A percentile compares a stretch with the other conserved stretches of the same genome.
Conservation (phyloP, 2,113 vertebrate species). For the Sinocyclocheilus anshuiensis region DNA sequence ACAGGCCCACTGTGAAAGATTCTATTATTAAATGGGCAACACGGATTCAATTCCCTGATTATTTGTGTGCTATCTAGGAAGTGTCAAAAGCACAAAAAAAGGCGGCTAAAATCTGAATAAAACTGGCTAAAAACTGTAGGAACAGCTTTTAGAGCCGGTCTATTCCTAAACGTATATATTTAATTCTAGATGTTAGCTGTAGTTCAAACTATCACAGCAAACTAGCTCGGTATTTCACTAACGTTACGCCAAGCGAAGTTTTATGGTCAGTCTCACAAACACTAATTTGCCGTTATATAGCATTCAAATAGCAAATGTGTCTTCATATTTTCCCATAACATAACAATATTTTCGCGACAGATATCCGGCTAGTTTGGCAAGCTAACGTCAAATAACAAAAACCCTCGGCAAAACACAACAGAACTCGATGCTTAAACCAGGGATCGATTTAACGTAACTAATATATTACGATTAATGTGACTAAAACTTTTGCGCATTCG, state of each 20-base stretch:
- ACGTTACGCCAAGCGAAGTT: background rate
- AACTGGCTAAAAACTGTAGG: background rate
- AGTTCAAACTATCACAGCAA: no score
- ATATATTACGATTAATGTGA: background rate
- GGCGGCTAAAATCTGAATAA: background rate
- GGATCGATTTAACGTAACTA: background rate
- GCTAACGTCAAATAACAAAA: slow-evolving; percentile 2
- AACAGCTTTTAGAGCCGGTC: background rate
- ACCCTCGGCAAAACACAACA: background rate
- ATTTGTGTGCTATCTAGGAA: background rate
- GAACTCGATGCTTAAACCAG: background rate
- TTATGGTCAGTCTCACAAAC: background rate
- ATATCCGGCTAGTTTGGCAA: background rate
- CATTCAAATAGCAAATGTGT: background rate
- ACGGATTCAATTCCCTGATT: background rate
- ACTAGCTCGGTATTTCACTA: no score
- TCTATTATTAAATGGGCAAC: background rate
- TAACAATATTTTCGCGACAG: background rate
- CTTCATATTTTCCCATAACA: background rate
- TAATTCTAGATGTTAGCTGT: no score
- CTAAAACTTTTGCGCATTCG: background rate
- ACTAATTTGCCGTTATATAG: background rate
- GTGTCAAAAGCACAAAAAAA: background rate
- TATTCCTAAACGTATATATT: background rate
- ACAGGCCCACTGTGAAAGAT: background rate